Percentiles rank a stretch among this genome's conserved stretches.
These are phyloP conservation scores for Amphiprion percula DNA, from an alignment of 2,113 vertebrate species.

Conservation along the genomic window DNA sequence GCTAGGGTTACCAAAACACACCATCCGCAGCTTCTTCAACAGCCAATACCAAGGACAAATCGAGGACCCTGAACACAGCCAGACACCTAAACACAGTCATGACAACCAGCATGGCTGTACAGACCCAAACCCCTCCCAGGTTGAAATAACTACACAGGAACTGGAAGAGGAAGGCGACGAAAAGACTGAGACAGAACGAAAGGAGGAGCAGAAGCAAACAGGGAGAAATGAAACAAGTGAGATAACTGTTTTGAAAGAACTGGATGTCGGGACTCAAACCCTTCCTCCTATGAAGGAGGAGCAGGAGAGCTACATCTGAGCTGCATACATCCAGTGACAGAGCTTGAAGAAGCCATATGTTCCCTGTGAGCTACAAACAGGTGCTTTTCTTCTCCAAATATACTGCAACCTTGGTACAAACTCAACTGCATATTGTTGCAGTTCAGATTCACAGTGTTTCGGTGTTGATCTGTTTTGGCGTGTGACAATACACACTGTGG, in stretches of 20 bases:
- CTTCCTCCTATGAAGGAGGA: conserved; percentile 92
- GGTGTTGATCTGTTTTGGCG: conserved; percentile 4
- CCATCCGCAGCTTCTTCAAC: conserved; percentile 96
- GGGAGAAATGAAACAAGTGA: conserved; percentile 58
- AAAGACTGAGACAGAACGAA: conserved; percentile 32
- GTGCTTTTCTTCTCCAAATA: background rate
- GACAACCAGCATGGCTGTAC: conserved; percentile 3
- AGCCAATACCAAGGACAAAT: conserved; percentile 91
- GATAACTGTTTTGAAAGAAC: conserved; percentile 87
- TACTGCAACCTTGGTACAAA: background rate
- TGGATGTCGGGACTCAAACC: conserved; percentile 88
- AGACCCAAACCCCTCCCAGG: conserved; percentile 19
- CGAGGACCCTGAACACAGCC: conserved; percentile 53
- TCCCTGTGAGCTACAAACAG: conserved; percentile 2
- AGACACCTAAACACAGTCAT: conserved; percentile 26
- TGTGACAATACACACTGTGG: conserved; percentile 13
- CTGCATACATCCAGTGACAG: conserved; percentile 10
- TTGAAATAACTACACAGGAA: conserved; percentile 30
- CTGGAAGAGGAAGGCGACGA: conserved; percentile 11
- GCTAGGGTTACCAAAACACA: conserved; percentile 94
- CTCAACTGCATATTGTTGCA: background rate
- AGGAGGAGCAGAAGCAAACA: conserved; percentile 4
- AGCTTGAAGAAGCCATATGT: conserved; percentile 16
- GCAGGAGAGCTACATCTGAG: conserved; percentile 83
- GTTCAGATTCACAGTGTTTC: conserved; percentile 13